phyloP scores from a whole-genome alignment of 2,797 vertebrate genomes.

The Calcarius lapponicus region DNA sequence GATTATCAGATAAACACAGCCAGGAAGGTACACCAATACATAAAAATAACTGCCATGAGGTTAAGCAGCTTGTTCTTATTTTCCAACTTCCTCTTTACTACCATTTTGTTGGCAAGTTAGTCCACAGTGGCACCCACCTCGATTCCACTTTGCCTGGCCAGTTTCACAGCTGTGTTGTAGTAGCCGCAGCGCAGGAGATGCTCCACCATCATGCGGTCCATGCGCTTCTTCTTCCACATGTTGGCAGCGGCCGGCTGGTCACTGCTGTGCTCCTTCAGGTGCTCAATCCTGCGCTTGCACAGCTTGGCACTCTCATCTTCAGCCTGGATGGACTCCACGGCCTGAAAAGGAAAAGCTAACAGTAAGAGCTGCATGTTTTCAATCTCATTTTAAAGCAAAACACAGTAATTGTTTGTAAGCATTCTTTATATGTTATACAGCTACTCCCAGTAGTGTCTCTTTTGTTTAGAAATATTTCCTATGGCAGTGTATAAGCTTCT shows the following conservation, averaged over 20 bases:
- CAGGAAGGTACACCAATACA: background rate
- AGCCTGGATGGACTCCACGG: slow-evolving; percentile 96
- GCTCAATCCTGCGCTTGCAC: slow-evolving; percentile 96
- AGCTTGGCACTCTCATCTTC: slow-evolving; percentile 98
- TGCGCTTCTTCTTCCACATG: slow-evolving; percentile 97
- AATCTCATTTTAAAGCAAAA: background rate
- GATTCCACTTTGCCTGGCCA: slow-evolving; percentile 95
- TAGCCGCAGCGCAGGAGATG: slow-evolving; percentile 97
- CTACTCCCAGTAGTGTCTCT: background rate
- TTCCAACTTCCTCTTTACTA: background rate
- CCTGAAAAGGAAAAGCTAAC: slow-evolving; percentile 71
- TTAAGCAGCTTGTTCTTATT: background rate
- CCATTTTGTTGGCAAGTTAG: background rate
- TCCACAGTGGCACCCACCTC: slow-evolving; percentile 79
- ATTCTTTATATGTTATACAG: background rate
- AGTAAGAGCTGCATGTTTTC: background rate
- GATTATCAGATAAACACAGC: background rate
- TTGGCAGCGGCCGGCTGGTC: slow-evolving; percentile 92
- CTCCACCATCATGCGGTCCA: slow-evolving; percentile 99
- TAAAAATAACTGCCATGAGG: background rate
- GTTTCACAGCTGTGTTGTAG: slow-evolving; percentile 96
- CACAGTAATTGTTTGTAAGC: background rate
- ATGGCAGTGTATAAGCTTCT: background rate
- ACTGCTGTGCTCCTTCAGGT: slow-evolving; percentile 97
- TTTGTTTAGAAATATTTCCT: background rate